Evolutionary conservation across 2,888 invertebrate genomes (phyloP), one percentile per base, ranked within the genome.

Genomic region (Vesta saturnalis): DNA sequence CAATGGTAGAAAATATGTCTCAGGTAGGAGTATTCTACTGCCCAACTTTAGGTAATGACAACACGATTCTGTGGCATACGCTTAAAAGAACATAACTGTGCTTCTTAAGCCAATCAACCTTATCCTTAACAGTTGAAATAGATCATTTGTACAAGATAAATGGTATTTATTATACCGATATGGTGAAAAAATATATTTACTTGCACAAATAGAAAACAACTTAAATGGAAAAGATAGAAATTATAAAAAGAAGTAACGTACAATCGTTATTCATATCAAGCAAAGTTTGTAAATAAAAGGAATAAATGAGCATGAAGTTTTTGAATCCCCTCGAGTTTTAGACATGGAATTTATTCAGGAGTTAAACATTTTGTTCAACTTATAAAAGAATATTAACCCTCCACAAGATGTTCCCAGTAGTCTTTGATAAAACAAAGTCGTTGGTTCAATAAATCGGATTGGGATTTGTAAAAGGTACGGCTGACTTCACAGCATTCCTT

Each of bases 401-500:
- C 19, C 1, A 10, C 21, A 68, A 68, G 60, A 64, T 54, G 66
- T 19, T 69, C 69, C 69, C 66, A 55, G 62, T 63, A 69, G 69
- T 69, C 65, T 69, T 63, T 77, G 75, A 73, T 77, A 79, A 78
- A 79, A 78, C 78, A 79, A 78, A 77, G 77, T 74, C 76, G 75
- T 75, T 72, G 76, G 77, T 77, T 78, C 77, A 77, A 77, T 78
- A 78, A 79, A 78, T 79, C 79, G 78, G 79, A 78, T 79, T 79
- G 79, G 78, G 78, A 78, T 78, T 79, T 78, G 67, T 60, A 57
- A 52, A 66, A 64, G 66, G 59, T 56, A 69, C 46, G 66, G 57
- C 46, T 61, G 69, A 62, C 47, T 64, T 68, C 57, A 60, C 19
- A 35, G 67, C 39, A 59, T 60, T 54, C 64, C 60, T 52, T 52